Evolutionary conservation across 2,888 invertebrate species (phyloP).

Genomic region (Noctua pronuba): DNA sequence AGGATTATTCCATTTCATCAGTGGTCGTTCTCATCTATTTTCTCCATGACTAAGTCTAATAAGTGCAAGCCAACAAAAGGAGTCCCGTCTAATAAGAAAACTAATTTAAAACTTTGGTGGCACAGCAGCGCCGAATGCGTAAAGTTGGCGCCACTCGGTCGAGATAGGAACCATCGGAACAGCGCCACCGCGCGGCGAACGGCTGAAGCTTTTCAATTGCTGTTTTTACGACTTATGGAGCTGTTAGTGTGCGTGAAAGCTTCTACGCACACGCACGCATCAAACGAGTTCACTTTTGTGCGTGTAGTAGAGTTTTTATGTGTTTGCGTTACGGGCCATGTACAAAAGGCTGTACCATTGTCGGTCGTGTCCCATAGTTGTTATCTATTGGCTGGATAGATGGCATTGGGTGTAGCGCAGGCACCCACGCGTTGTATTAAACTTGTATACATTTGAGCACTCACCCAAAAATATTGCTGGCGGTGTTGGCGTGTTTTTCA

Average conservation of each 20-base stretch:
- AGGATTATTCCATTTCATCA: slow-evolving; percentile 47
- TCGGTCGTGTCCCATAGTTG: slow-evolving; percentile 77
- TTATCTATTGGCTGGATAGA: slow-evolving; percentile 85
- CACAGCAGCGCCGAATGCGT: slow-evolving; percentile 83
- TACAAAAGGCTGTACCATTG: slow-evolving; percentile 79
- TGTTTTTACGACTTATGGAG: slow-evolving; percentile 79
- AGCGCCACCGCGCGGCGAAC: slow-evolving; percentile 89
- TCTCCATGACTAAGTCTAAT: slow-evolving; percentile 70
- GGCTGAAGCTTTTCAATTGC: slow-evolving; percentile 88
- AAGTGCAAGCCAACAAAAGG: slow-evolving; percentile 72
- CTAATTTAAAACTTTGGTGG: slow-evolving; percentile 78
- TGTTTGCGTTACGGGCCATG: slow-evolving; percentile 83
- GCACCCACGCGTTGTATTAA: slow-evolving; percentile 58
- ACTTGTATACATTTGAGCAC: slow-evolving; percentile 71
- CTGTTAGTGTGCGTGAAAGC: slow-evolving; percentile 81
- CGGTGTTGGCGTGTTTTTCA: slow-evolving; percentile 74
- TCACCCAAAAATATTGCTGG: slow-evolving; percentile 80
- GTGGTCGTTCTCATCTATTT: slow-evolving; percentile 54
- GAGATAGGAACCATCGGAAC: slow-evolving; percentile 80
- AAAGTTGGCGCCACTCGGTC: slow-evolving; percentile 71
- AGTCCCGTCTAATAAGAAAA: slow-evolving; percentile 79
- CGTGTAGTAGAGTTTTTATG: slow-evolving; percentile 83
- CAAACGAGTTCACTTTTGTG: slow-evolving; percentile 78
- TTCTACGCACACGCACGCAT: slow-evolving; percentile 83
- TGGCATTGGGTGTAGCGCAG: slow-evolving; percentile 84